phyloP scores from a whole-genome alignment of 2,888 invertebrate species.

The Machimus rusticus region DNA sequence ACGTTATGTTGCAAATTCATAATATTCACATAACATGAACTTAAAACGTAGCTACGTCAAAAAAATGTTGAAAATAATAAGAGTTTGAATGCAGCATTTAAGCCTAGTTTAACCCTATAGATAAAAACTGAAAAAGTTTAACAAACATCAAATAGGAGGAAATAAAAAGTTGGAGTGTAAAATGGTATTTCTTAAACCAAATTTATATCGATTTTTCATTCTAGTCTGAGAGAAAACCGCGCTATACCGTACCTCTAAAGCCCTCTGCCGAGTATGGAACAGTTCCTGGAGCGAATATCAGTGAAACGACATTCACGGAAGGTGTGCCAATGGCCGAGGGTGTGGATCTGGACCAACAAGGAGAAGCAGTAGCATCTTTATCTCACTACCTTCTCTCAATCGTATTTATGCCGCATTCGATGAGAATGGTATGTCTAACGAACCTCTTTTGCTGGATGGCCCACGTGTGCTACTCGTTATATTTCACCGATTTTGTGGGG shows the following conservation, averaged over 20 bases:
- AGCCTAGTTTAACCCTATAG: no score
- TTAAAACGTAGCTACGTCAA: no score
- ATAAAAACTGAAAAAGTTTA: no score
- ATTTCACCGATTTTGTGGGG: constrained; percentile 90
- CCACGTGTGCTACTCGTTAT: constrained; percentile 93
- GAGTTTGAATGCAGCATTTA: no score
- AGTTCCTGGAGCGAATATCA: constrained; percentile 51
- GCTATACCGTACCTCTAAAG: constrained; percentile 36
- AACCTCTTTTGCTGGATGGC: constrained; percentile 99
- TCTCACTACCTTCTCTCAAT: constrained; percentile 88
- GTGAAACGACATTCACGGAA: constrained; percentile 51
- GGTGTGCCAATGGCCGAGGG: constrained; percentile 45
- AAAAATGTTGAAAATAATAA: no score
- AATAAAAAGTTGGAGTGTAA: no score
- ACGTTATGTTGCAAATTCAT: no score
- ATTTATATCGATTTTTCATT: not conserved
- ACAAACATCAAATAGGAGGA: not conserved
- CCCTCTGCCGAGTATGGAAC: constrained; percentile 48
- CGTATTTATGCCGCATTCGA: constrained; percentile 87
- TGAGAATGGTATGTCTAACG: constrained; percentile 87
- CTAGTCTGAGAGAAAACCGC: constrained; percentile 22
- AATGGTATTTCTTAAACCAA: not conserved
- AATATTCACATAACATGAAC: no score
- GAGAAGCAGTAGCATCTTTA: constrained; percentile 66
- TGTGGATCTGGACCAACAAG: constrained; percentile 49